Conservation (phyloP, 2,888 invertebrate genomes). For the Drosophila subsilvestris region DNA sequence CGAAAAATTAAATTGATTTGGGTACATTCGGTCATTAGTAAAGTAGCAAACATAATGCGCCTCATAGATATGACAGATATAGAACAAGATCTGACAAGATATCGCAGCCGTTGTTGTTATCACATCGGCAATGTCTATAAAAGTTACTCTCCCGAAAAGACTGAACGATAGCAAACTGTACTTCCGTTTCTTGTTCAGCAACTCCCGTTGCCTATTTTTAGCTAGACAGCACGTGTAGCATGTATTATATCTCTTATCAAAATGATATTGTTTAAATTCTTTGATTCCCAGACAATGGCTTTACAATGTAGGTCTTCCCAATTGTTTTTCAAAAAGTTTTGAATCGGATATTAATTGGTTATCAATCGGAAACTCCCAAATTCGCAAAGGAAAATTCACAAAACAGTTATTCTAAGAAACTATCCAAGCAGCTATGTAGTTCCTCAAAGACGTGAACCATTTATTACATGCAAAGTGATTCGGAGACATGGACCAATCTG, state of each 20-base stretch:
- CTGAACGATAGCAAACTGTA: not conserved
- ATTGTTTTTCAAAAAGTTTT: no score
- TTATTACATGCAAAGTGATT: no score
- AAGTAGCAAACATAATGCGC: constrained; percentile 41
- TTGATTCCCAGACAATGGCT: not conserved
- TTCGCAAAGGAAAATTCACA: no score
- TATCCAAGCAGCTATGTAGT: no score
- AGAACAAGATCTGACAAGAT: constrained; percentile 40
- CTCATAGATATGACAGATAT: constrained; percentile 32
- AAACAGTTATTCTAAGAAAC: no score
- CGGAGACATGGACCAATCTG: no score
- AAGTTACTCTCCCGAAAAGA: not conserved
- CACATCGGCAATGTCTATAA: constrained; percentile 3
- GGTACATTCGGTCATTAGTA: constrained; percentile 45
- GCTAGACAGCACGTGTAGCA: not conserved
- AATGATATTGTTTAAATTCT: not conserved
- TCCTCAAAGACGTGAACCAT: no score
- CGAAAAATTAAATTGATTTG: constrained; percentile 39
- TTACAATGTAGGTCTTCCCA: not conserved
- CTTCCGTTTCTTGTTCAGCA: not conserved
- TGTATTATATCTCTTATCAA: not conserved
- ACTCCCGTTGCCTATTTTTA: not conserved
- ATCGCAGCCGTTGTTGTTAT: constrained; percentile 27
- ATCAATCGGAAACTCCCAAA: no score
- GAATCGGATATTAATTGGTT: no score